A percentile compares a stretch with the other conserved stretches of the same genome.
These are phyloP conservation scores for Ptychobarbus kaznakovi DNA, from an alignment of 2,797 vertebrate genomes.

Conservation along the genomic window DNA sequence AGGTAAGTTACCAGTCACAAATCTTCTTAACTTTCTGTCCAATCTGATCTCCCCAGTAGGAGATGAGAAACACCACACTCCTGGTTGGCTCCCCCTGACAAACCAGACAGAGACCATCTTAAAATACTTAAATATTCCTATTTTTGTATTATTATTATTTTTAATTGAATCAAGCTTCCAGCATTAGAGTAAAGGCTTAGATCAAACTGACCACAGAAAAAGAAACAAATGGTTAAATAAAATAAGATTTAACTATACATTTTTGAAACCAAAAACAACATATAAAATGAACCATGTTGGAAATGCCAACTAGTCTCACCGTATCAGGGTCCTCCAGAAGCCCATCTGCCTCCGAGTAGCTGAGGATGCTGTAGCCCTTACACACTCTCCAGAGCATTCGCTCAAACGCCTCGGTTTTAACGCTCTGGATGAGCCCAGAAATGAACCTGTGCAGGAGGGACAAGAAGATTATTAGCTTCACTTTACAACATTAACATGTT, in stretches of 20 bases:
- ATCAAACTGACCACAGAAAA: neutral
- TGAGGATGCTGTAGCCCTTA: constrained; percentile 95
- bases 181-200: neutral
- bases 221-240: neutral
- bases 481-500: neutral
- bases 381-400: constrained; percentile 96
- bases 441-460: constrained; percentile 81
- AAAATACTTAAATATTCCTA: neutral
- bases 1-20: constrained; percentile 91
- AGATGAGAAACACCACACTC: constrained; percentile 93
- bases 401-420: constrained; percentile 93
- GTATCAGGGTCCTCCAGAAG: constrained; percentile 88
- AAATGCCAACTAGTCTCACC: constrained; percentile 66
- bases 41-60: constrained; percentile 98
- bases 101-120: constrained; percentile 7
- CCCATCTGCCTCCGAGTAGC: constrained; percentile 88
- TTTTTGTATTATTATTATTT: neutral
- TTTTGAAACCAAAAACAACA: neutral
- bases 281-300: neutral
- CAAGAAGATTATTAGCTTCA: neutral
- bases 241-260: neutral
- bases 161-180: neutral
- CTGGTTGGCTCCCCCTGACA: constrained; percentile 87
- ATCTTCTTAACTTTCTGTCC: constrained; percentile 99
- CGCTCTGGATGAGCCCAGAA: constrained; percentile 89